phyloP scores from a whole-genome alignment of 2,797 vertebrate genomes.

The Pseudochirops corinnae region DNA sequence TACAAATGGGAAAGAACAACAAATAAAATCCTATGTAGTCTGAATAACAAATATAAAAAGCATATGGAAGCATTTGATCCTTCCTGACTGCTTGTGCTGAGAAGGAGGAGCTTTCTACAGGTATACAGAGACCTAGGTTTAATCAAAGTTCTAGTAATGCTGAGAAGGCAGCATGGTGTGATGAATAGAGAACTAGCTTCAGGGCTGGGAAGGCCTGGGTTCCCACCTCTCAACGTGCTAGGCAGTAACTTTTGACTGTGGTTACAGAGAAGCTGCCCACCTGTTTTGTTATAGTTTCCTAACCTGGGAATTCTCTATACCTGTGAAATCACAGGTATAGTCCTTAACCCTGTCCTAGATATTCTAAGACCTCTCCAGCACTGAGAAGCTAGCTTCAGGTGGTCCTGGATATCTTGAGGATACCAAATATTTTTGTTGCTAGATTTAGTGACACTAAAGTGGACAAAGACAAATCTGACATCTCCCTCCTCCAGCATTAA shows the following conservation, averaged over 20 bases:
- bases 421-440: not conserved
- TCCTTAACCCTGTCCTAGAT: not conserved
- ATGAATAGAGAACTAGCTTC: not conserved
- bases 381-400: not conserved
- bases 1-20: conserved; percentile 20
- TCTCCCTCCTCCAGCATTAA: not conserved
- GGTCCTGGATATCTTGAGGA: not conserved
- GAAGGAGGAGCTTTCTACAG: not conserved
- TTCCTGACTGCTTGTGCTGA: not conserved
- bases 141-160: not conserved
- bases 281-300: not conserved
- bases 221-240: not conserved
- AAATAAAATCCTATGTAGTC: not conserved
- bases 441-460: not conserved
- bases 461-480: fast-evolving
- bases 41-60: not conserved
- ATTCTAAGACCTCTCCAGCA: not conserved
- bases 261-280: not conserved
- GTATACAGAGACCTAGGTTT: not conserved
- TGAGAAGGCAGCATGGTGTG: not conserved
- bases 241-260: not conserved
- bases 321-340: not conserved
- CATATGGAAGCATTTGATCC: not conserved
- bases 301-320: not conserved
- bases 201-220: not conserved